Evolutionary conservation across 92 coral and sea anemone genomes (phyloP).

Genomic region (Siderastrea radians): DNA sequence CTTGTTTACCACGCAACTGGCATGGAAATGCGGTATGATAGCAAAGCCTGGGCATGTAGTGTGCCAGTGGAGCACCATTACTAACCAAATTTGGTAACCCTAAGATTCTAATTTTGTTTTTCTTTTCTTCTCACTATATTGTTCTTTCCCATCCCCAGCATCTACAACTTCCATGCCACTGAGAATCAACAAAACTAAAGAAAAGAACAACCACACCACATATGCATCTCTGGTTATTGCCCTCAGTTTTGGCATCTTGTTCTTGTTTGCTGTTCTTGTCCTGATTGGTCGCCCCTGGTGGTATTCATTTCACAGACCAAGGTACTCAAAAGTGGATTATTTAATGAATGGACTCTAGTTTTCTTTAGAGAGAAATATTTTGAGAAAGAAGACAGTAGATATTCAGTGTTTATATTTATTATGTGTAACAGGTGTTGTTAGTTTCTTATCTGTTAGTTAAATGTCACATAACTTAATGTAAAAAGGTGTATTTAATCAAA

Average conservation of each 20-base stretch:
- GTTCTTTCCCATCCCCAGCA: slow-evolving; percentile 14
- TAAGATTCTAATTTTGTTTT: too few relatives aligned
- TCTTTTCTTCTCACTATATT: background rate
- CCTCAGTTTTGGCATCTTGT: slow-evolving; percentile 83
- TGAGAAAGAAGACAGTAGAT: too few relatives aligned
- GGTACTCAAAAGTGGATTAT: slow-evolving; percentile 92
- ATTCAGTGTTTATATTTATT: too few relatives aligned
- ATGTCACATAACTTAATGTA: too few relatives aligned
- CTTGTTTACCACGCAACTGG: too few relatives aligned
- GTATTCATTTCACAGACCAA: slow-evolving; percentile 84
- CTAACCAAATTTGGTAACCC: too few relatives aligned
- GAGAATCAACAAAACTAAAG: slow-evolving; percentile 25
- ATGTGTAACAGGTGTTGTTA: too few relatives aligned
- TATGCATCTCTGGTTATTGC: slow-evolving; percentile 84
- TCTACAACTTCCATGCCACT: slow-evolving; percentile 5
- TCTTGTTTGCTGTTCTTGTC: slow-evolving; percentile 81
- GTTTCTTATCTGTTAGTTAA: too few relatives aligned
- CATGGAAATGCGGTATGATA: too few relatives aligned
- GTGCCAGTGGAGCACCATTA: too few relatives aligned
- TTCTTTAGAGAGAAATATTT: background rate
- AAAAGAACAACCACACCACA: slow-evolving; percentile 73
- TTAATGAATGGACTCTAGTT: slow-evolving; percentile 83
- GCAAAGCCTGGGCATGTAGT: too few relatives aligned
- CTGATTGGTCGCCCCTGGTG: slow-evolving; percentile 91
- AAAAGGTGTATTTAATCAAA: too few relatives aligned